These are phyloP conservation scores for Myotis daubentonii DNA, from an alignment of 2,797 vertebrate species.

Conservation along the genomic window DNA sequence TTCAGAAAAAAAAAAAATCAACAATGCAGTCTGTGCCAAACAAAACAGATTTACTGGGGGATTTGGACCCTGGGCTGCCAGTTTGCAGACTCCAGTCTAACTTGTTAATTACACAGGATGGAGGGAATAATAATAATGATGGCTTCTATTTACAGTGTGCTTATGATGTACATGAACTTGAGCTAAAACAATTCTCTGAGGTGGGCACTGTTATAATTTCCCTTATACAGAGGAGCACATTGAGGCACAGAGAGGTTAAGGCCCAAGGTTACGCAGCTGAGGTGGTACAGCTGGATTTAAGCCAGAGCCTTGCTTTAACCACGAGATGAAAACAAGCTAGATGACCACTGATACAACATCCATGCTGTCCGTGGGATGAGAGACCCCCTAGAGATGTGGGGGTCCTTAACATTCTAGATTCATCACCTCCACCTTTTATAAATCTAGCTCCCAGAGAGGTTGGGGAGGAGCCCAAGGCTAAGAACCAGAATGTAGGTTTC, in stretches of 20 bases:
- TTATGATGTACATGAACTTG: not conserved
- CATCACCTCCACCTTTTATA: not conserved
- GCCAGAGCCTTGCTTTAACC: not conserved
- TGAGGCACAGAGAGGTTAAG: not conserved
- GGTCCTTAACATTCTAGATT: not conserved
- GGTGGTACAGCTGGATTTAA: not conserved
- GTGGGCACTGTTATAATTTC: not conserved
- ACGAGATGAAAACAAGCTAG: not conserved
- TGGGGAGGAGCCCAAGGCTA: not conserved
- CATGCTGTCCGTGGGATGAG: not conserved
- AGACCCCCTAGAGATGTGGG: not conserved
- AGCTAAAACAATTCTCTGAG: not conserved
- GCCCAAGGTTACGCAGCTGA: not conserved
- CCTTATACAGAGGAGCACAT: not conserved
- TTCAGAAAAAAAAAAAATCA: constrained; percentile 28
- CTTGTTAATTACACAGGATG: constrained; percentile 50
- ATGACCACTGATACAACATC: not conserved
- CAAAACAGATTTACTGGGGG: constrained; percentile 62
- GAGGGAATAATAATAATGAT: not conserved
- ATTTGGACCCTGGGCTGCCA: constrained; percentile 56
- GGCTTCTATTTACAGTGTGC: not conserved
- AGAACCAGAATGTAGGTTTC: not conserved
- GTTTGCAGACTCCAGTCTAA: constrained; percentile 60
- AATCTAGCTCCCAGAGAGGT: not conserved
- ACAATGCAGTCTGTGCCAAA: constrained; percentile 57